Evolutionary conservation across 2,113 vertebrate genomes (phyloP), one percentile per base, ranked within the genome.

Genomic region (Gambusia affinis): DNA sequence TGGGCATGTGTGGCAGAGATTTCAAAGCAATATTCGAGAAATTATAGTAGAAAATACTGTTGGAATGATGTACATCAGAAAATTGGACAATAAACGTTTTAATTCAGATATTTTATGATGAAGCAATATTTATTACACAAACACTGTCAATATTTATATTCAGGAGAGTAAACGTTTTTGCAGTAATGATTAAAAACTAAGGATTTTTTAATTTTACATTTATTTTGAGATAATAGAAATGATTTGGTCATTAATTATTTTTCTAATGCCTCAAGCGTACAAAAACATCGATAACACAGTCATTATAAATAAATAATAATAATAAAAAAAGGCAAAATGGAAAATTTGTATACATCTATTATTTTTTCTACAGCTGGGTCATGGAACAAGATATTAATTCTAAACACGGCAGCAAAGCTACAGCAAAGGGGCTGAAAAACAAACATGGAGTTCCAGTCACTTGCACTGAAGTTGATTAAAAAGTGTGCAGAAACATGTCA

Each of bases 1-100:
- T 87, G 84, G 81, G 86, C 71, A 77, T 80, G 37, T 68, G 73
- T 73, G 61, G 68, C 60, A 51, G 57, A 44, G 6, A 67, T 75
- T 78, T 78, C 37, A 70, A 74, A 85, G 64, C 11, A 39, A 33
- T 19, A 7, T 33, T 12, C 22, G 27, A 14, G 24, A 77, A 67
- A 78, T 8, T 28, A 60, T 39, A 33, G 29, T 35, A 68, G n/a
- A 44, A 67, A 31, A 76, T 66, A 2, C 42, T n/a, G n/a, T 28
- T 22, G n/a, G 67, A 47, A 54, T 73, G 60, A 81, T 64, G 75
- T 33, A 76, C 78, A 28, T 57, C 19, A 33, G 30, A 61, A 64
- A 35, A 54, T 57, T 65, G 51, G 10, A 42, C 65, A 67, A 73
- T 31, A 71, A 61, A 73, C 68, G 29, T 83, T 69, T 44, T 44